A percentile compares a stretch with the other conserved stretches of the same genome.
These are phyloP conservation scores for Aurelia aurita complex sp. Pacific DNA, from an alignment of 30 jellyfish, hydroid and myxozoan genomes.

Conservation along the genomic window DNA sequence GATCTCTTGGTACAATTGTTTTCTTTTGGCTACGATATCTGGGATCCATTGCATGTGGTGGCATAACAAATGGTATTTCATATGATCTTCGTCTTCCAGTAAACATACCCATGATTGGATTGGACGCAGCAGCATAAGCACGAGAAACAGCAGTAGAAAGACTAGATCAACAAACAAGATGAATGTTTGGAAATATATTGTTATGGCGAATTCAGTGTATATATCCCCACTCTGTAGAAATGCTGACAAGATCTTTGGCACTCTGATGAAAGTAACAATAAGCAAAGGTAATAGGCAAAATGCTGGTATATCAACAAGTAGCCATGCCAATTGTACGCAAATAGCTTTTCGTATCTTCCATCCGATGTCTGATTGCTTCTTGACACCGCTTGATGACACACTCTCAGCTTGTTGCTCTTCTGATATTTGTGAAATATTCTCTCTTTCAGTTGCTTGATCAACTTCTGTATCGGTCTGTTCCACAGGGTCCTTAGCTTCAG, in stretches of 20 bases:
- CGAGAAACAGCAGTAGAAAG: slow-evolving; percentile 56
- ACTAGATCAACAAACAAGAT: slow-evolving; percentile 67
- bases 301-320: slow-evolving; percentile 85
- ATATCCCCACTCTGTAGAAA: slow-evolving; percentile 76
- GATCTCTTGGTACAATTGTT: slow-evolving; percentile 21
- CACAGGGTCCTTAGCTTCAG: too few species aligned
- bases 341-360: slow-evolving; percentile 84
- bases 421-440: too few species aligned
- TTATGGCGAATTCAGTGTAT: slow-evolving; percentile 83
- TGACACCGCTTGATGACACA: background rate
- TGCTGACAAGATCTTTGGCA: slow-evolving; percentile 68
- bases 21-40: slow-evolving; percentile 57
- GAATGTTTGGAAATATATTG: slow-evolving; percentile 71
- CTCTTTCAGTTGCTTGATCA: too few species aligned
- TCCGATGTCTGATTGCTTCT: slow-evolving; percentile 25
- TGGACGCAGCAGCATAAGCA: slow-evolving; percentile 83
- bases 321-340: slow-evolving; percentile 54
- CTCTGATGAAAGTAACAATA: slow-evolving; percentile 57
- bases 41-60: slow-evolving; percentile 87
- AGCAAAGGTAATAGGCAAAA: slow-evolving; percentile 45
- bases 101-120: slow-evolving; percentile 75
- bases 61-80: slow-evolving; percentile 70
- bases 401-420: background rate
- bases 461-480: too few species aligned
- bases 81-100: slow-evolving; percentile 96